A percentile compares a stretch with the other conserved stretches of the same genome.
These are phyloP conservation scores for Microctonus aethiopoides DNA, from an alignment of 2,888 invertebrate genomes.

Conservation along the genomic window DNA sequence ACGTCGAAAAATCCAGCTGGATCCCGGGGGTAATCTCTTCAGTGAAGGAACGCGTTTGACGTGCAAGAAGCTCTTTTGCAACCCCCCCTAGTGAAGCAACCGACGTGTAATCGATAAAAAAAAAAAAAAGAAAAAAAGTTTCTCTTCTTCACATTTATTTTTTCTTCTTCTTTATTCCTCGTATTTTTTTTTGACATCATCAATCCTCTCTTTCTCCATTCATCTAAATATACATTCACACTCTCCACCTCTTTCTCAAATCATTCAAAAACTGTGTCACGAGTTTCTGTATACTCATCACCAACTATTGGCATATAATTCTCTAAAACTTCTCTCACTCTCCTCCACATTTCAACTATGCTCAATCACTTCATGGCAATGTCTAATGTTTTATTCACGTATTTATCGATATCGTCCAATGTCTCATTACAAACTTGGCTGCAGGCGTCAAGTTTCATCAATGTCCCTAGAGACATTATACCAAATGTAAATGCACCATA, in stretches of 20 bases:
- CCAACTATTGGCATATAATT: background rate
- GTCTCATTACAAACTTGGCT: background rate
- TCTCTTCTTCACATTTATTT: too few relatives aligned
- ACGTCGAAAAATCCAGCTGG: background rate
- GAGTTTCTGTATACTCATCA: background rate
- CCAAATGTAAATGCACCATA: background rate
- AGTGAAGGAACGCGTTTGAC: conserved; percentile 19
- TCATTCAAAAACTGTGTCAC: background rate
- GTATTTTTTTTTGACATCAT: conserved; percentile 8
- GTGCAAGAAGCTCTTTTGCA: conserved; percentile 1
- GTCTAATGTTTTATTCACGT: background rate
- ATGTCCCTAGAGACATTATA: background rate
- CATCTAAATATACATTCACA: conserved; percentile 35
- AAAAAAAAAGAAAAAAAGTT: too few relatives aligned
- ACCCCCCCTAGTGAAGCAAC: background rate
- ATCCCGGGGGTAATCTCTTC: conserved; percentile 22
- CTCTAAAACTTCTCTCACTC: background rate
- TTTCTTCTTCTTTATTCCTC: background rate
- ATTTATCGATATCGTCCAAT: background rate
- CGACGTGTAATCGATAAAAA: conserved; percentile 26
- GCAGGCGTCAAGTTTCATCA: background rate
- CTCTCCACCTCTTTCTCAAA: background rate
- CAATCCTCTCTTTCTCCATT: conserved; percentile 1
- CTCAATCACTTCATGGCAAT: background rate
- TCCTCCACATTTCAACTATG: background rate